Conservation (phyloP, 2,113 vertebrate species). For the Syngnathus typhle region DNA sequence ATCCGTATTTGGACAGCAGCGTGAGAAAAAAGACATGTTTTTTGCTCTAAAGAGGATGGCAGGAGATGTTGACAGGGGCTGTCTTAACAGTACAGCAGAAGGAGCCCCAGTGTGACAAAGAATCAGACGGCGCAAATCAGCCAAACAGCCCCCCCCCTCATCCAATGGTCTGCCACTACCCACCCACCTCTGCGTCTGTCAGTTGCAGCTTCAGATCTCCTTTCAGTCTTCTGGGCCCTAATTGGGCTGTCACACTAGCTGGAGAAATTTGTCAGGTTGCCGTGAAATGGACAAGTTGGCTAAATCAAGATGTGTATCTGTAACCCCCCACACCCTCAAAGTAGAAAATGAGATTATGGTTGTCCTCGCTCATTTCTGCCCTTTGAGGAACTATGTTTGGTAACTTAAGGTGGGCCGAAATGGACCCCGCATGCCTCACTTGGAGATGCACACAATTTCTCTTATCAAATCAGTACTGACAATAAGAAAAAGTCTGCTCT, state of each 20-base stretch:
- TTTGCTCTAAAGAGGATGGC: constrained; percentile 19
- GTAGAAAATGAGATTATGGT: constrained; percentile 6
- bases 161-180: constrained; percentile 7
- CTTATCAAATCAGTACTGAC: not conserved
- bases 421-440: not conserved
- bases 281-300: constrained; percentile 42
- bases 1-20: constrained; percentile 9
- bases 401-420: not conserved
- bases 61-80: constrained; percentile 36
- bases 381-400: not conserved
- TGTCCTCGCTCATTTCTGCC: constrained; percentile 10
- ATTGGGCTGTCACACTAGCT: constrained; percentile 52
- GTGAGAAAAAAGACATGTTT: constrained; percentile 30
- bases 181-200: constrained; percentile 41
- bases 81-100: constrained; percentile 34
- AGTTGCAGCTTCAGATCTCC: constrained; percentile 40
- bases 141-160: constrained; percentile 21
- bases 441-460: not conserved
- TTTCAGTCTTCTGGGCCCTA: constrained; percentile 30
- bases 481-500: not conserved
- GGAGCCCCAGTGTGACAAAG: constrained; percentile 29
- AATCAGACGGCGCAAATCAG: constrained; percentile 28
- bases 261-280: constrained; percentile 52
- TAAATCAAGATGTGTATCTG: constrained; percentile 37
- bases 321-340: constrained; percentile 7